Evolutionary conservation across 2,113 vertebrate species (phyloP).

Genomic region (Proteles cristata): DNA sequence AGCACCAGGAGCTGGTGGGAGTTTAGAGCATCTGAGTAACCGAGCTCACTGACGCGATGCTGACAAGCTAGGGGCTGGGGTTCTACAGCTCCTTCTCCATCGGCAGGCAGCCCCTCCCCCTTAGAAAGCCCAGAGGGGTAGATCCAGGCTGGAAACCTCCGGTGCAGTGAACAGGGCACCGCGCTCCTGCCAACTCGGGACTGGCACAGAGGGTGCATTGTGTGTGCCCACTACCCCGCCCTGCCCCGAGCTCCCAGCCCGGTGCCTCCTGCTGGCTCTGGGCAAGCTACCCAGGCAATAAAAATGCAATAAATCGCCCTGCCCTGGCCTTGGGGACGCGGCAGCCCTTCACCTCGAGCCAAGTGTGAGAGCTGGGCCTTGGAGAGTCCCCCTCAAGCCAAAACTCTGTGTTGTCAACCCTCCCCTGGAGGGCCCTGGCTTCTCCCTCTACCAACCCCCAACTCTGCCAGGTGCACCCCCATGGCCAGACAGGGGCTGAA

Average conservation of each 20-base stretch:
- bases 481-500: neutral
- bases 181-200: conserved; percentile 61
- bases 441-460: neutral
- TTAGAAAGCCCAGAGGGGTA: conserved; percentile 1
- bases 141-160: conserved; percentile 65
- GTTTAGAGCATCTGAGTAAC: neutral
- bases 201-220: conserved; percentile 78
- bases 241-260: conserved; percentile 29
- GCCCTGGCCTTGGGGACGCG: conserved; percentile 46
- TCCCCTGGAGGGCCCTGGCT: neutral
- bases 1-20: neutral
- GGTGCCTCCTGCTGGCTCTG: conserved; percentile 59
- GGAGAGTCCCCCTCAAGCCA: neutral
- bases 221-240: conserved; percentile 55
- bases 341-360: conserved; percentile 42
- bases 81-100: neutral
- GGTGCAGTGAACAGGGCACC: neutral
- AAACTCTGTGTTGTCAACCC: neutral
- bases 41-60: neutral
- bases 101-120: neutral
- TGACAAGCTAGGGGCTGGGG: neutral
- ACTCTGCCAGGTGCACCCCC: neutral
- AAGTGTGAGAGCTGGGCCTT: conserved; percentile 20
- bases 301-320: conserved; percentile 75
- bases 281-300: conserved; percentile 75